Conservation (phyloP, 2,113 vertebrate species). For the Corythoichthys haematopterus region DNA sequence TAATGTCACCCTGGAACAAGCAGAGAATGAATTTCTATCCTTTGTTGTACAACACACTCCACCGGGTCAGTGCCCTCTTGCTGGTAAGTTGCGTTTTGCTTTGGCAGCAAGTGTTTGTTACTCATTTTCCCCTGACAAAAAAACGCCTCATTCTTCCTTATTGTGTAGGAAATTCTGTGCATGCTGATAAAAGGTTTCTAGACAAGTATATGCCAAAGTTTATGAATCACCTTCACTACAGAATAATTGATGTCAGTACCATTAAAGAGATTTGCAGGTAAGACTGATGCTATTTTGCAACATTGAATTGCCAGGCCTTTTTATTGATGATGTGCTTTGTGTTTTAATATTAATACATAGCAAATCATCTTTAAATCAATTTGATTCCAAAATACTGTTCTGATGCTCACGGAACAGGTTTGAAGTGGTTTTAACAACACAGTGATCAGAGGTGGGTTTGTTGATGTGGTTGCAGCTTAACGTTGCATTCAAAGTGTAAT, state of each 20-base stretch:
- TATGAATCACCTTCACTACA: slow-evolving; percentile 79
- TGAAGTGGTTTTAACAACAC: too few relatives aligned
- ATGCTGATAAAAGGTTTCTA: slow-evolving; percentile 87
- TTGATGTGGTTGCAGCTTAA: too few relatives aligned
- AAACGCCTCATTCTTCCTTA: background rate
- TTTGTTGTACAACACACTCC: slow-evolving; percentile 91
- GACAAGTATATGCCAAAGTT: slow-evolving; percentile 98
- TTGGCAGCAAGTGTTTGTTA: background rate
- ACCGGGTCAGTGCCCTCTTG: slow-evolving; percentile 89
- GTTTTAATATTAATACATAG: too few relatives aligned
- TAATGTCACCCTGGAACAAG: slow-evolving; percentile 83
- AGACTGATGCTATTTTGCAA: slow-evolving; percentile 8
- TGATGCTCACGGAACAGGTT: too few relatives aligned
- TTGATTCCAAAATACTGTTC: too few relatives aligned
- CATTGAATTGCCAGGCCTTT: too few relatives aligned
- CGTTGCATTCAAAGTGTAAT: too few relatives aligned
- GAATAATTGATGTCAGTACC: slow-evolving; percentile 95
- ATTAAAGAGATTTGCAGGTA: slow-evolving; percentile 96
- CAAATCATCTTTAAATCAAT: too few relatives aligned
- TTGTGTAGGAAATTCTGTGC: slow-evolving; percentile 73
- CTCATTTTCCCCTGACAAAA: background rate
- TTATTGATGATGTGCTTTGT: too few relatives aligned
- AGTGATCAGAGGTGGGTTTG: too few relatives aligned
- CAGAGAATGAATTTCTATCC: slow-evolving; percentile 93
- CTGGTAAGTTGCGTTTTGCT: slow-evolving; percentile 73